Percentiles rank a stretch among this genome's conserved stretches.
phyloP scores from a whole-genome alignment of 2,113 vertebrate genomes.

The Chinchilla lanigera region DNA sequence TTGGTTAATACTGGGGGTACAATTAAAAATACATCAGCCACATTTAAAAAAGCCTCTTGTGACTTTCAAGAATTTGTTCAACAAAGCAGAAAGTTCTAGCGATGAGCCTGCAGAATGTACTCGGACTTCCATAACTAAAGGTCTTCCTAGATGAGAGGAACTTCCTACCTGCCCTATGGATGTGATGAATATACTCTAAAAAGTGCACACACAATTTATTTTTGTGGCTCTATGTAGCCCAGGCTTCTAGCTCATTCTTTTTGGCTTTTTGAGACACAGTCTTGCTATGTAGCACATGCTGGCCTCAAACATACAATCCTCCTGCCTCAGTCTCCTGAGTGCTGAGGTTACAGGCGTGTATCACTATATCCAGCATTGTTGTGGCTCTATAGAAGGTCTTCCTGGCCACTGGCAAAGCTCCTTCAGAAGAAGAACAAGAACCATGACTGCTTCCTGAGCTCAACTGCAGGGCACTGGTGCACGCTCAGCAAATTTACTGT shows the following conservation, averaged over 20 bases:
- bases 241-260: background rate
- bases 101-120: background rate
- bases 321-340: background rate
- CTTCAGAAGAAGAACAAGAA: background rate
- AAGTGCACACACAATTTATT: rapidly evolving
- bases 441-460: background rate
- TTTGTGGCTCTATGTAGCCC: background rate
- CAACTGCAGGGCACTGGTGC: background rate
- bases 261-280: background rate
- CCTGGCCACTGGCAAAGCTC: background rate
- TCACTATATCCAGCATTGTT: background rate
- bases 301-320: background rate
- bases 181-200: background rate
- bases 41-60: background rate
- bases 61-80: conserved; percentile 35
- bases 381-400: background rate
- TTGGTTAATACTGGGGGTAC: conserved; percentile 44
- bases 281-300: background rate
- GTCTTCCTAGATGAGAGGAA: background rate
- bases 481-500: background rate
- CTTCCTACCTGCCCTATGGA: background rate
- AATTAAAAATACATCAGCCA: conserved; percentile 70
- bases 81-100: background rate
- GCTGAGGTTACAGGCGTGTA: background rate
- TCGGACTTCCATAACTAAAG: background rate